Percentiles rank a stretch among this genome's conserved stretches.
Conservation (phyloP, 30 jellyfish, hydroid and myxozoan species). For the Catostylus mosaicus region DNA sequence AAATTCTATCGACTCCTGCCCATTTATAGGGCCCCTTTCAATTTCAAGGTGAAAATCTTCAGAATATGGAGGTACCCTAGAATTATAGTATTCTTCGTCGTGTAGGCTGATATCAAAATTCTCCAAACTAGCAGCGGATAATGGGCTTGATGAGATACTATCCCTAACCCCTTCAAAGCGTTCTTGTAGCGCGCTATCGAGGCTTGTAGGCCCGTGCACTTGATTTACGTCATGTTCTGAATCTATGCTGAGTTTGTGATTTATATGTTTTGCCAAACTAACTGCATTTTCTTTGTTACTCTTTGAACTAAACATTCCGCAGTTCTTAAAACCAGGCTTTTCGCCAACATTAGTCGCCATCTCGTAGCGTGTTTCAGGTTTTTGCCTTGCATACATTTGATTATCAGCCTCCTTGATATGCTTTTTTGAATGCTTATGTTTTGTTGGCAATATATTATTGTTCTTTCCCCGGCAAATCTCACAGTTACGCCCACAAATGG, state of each 20-base stretch:
- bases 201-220: background rate
- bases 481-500: constrained; percentile 69
- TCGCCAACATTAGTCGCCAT: background rate
- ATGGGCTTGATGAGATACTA: background rate
- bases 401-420: background rate
- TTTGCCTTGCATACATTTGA: background rate
- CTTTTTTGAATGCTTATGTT: background rate
- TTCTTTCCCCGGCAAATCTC: constrained; percentile 61
- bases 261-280: background rate
- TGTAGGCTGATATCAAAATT: background rate
- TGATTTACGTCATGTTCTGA: background rate
- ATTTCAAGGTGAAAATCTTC: background rate
- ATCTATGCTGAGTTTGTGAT: background rate
- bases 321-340: background rate
- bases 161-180: background rate
- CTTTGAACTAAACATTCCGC: constrained; percentile 20
- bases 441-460: background rate
- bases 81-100: background rate
- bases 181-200: background rate
- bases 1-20: background rate
- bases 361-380: background rate
- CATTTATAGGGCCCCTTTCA: background rate
- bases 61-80: background rate
- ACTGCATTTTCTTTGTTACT: background rate
- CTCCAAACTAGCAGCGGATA: background rate